These are phyloP conservation scores for Encarsia formosa DNA, from an alignment of 2,888 invertebrate species.

Conservation along the genomic window DNA sequence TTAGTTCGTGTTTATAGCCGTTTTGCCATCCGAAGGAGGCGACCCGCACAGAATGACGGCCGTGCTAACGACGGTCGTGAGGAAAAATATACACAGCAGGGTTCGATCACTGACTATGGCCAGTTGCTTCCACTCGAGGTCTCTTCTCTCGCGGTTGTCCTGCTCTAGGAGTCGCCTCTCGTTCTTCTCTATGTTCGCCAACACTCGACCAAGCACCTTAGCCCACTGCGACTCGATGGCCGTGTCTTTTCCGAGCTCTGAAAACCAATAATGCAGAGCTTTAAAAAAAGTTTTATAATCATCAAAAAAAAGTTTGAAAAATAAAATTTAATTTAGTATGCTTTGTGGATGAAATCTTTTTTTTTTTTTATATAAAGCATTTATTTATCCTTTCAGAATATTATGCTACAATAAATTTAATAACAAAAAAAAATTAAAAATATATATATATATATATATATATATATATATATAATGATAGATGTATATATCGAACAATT, in stretches of 20 bases:
- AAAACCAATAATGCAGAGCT: neutral
- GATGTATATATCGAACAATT: no score
- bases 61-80: slow-evolving; percentile 74
- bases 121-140: slow-evolving; percentile 76
- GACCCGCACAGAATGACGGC: slow-evolving; percentile 71
- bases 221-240: slow-evolving; percentile 63
- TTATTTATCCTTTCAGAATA: no score
- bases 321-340: no score
- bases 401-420: no score
- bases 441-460: no score
- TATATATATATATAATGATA: no score
- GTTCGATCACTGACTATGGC: slow-evolving; percentile 81
- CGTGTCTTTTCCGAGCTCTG: slow-evolving; percentile 38
- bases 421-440: no score
- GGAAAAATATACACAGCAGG: slow-evolving; percentile 70
- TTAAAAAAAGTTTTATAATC: no score
- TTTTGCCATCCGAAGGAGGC: slow-evolving; percentile 51
- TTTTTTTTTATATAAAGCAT: no score
- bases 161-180: slow-evolving; percentile 75
- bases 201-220: slow-evolving; percentile 65
- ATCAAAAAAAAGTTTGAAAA: no score
- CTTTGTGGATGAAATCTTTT: no score
- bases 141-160: slow-evolving; percentile 73
- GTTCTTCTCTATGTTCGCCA: slow-evolving; percentile 74
- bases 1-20: no score